Percentiles rank a stretch among this genome's conserved stretches.
Conservation (phyloP, 2,113 vertebrate genomes). For the Crotalus helleri region DNA sequence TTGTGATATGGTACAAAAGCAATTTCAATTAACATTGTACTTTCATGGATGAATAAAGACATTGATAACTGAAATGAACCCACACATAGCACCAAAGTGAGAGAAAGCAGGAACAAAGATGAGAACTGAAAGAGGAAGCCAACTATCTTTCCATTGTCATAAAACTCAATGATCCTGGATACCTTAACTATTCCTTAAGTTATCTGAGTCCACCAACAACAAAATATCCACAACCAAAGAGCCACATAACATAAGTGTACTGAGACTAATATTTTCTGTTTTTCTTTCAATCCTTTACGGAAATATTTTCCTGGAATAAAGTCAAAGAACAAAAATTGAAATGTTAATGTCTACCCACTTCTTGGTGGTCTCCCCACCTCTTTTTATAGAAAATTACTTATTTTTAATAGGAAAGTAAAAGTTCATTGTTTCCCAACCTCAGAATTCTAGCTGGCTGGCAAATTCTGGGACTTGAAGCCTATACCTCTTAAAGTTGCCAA, state of each 20-base stretch:
- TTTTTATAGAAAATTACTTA: neutral
- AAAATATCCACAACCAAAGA: conserved; percentile 16
- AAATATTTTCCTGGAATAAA: conserved; percentile 2
- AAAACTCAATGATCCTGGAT: conserved; percentile 34
- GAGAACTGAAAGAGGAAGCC: conserved; percentile 9
- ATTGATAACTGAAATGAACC: neutral
- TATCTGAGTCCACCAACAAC: neutral
- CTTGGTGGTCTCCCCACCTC: neutral
- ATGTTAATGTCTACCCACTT: neutral
- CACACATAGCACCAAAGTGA: neutral
- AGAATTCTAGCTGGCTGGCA: no score
- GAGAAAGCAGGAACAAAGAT: neutral
- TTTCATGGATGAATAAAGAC: conserved; percentile 16
- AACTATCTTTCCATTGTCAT: neutral
- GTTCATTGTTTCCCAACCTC: no score
- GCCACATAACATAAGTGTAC: neutral
- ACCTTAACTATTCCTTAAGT: neutral
- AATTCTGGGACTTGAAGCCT: no score
- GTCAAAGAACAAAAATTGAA: neutral
- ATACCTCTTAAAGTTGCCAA: no score
- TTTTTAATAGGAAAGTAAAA: neutral
- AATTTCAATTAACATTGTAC: conserved; percentile 18
- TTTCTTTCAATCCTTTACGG: neutral
- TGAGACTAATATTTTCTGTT: neutral
- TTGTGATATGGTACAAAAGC: conserved; percentile 13